These are phyloP conservation scores for Pseudomugil gertrudae DNA, from an alignment of 2,797 vertebrate species.

Conservation along the genomic window DNA sequence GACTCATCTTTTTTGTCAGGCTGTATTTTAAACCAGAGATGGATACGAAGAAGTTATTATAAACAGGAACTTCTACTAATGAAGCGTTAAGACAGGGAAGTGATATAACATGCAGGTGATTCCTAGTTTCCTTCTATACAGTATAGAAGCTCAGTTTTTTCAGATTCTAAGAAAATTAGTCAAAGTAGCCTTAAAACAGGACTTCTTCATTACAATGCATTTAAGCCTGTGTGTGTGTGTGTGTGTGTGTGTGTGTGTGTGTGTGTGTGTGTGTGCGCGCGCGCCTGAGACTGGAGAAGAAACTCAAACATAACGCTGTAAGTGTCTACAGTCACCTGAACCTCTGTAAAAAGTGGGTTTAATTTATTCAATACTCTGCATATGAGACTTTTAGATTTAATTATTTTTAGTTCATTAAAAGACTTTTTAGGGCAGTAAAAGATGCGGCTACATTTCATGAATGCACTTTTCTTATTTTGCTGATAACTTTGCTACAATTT, in stretches of 20 bases:
- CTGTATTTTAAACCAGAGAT: slow-evolving; percentile 10
- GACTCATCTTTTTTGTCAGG: neutral
- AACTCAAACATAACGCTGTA: neutral
- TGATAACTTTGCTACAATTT: neutral
- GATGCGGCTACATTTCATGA: slow-evolving; percentile 13
- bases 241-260: too few species aligned
- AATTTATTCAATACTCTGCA: slow-evolving; percentile 21
- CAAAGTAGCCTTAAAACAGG: neutral
- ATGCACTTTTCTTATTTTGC: slow-evolving; percentile 12
- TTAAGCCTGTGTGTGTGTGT: too few species aligned
- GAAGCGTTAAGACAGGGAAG: neutral
- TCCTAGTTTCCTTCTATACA: neutral
- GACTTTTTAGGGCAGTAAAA: slow-evolving; percentile 11
- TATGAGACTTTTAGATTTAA: slow-evolving; percentile 8
- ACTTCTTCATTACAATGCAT: neutral
- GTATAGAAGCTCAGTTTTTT: neutral
- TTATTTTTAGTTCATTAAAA: slow-evolving; percentile 20
- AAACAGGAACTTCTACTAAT: neutral
- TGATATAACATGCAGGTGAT: too few species aligned
- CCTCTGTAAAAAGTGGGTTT: slow-evolving; percentile 13
- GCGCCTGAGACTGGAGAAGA: neutral
- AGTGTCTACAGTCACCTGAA: slow-evolving; percentile 19
- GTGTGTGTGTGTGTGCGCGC: too few species aligned
- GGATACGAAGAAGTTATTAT: slow-evolving; percentile 23
- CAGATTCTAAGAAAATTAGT: neutral